These are phyloP conservation scores for Oreortyx pictus DNA, from an alignment of 2,797 vertebrate species.

Conservation along the genomic window DNA sequence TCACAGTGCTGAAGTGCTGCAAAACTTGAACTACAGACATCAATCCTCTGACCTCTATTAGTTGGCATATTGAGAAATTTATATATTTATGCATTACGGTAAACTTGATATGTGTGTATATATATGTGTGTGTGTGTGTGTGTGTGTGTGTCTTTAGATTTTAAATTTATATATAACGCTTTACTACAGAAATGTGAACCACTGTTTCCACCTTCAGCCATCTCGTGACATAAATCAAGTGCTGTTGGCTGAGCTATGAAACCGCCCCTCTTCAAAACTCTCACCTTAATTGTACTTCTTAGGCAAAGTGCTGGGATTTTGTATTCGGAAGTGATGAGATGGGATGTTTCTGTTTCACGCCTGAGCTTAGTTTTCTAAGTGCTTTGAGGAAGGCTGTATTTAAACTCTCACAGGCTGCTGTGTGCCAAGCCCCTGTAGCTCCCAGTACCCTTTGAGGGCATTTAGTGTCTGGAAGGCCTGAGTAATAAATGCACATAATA, in stretches of 20 bases:
- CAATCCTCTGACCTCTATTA: conserved; percentile 60
- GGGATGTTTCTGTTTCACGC: conserved; percentile 47
- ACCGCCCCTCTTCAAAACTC: conserved; percentile 8
- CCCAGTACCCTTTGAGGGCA: conserved; percentile 37
- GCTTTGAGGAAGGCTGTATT: conserved; percentile 27
- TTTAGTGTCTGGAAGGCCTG: conserved; percentile 36
- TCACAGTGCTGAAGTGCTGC: conserved; percentile 63
- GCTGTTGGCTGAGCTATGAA: conserved; percentile 48
- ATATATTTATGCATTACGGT: conserved; percentile 63
- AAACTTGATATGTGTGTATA: conserved; percentile 4
- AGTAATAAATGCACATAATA: conserved; percentile 35
- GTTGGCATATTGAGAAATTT: conserved; percentile 66
- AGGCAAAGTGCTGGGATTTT: conserved; percentile 57
- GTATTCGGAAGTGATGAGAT: conserved; percentile 22
- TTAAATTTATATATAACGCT: conserved; percentile 70
- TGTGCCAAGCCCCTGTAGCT: conserved; percentile 8
- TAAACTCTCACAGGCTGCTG: conserved; percentile 54
- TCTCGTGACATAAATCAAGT: conserved; percentile 54
- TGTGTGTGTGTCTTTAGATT: conserved; percentile 36
- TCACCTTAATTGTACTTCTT: neutral
- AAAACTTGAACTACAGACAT: conserved; percentile 76
- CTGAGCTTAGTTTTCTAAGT: conserved; percentile 43
- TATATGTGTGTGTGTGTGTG: conserved; percentile 29
- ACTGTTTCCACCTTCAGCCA: conserved; percentile 53
- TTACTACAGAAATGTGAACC: conserved; percentile 70